Evolutionary conservation across 2,797 vertebrate species (phyloP), one percentile per base, ranked within the genome.

Genomic region (Stomatorhinus walkeri): DNA sequence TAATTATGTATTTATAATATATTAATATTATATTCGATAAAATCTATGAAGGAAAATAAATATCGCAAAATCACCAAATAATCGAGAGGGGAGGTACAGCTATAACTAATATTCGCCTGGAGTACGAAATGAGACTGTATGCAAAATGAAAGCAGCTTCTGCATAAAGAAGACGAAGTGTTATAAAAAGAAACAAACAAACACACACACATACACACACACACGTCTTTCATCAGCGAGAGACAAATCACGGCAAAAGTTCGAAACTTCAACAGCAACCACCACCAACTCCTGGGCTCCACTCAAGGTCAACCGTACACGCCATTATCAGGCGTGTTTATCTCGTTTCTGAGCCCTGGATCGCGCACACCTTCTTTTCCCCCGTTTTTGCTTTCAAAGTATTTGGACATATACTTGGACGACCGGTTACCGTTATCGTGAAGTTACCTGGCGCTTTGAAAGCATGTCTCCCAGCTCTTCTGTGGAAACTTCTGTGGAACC

Each of bases 301-400:
- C n/a, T 79, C 72, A 81, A 81, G 76, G 76, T 81, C 76, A 81
- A n/a, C 76, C 28, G 76, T 3, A 81, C 40, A 81, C 40, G 76
- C 76, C 76, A 81, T 81, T 46, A 81, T 81, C 76, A 46, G 16
- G 16, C 6, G 76, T 22, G 40, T 81, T 81, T 81, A 22, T 46
- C 40, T 46, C 1, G 36, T 46, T 46, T n/a, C 7, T 8, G 40
- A 43, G 40, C 40, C n/a, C 36, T 4, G 19, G 40, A 81, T 3
- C 1, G 40, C 40, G 43, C 76, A 46, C 36, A 46, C 76, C 36
- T 81, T 36, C 28, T 12, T 19, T 46, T 19, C 32, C 32, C 28
- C 32, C 32, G 36, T 36, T 72, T 32, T 16, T 6, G 28, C 64
- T 19, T 79, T 19, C 40, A 81, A 7, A 46, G 6, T 81, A 22